Percentiles rank a stretch among this genome's conserved stretches.
These are phyloP conservation scores for Cottoperca gobio DNA, from an alignment of 2,797 vertebrate species.

Conservation along the genomic window DNA sequence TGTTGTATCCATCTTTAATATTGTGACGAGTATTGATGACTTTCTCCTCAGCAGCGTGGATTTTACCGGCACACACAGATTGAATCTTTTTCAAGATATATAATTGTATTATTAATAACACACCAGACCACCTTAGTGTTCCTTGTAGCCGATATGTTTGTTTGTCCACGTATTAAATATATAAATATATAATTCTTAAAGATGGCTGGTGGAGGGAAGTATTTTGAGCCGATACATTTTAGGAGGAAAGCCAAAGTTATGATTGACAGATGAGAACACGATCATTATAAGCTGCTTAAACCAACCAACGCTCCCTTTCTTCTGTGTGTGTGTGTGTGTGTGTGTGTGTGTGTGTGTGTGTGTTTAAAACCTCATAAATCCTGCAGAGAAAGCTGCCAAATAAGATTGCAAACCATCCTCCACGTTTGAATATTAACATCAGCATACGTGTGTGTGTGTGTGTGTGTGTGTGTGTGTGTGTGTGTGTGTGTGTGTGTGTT, in stretches of 20 bases:
- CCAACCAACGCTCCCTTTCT: background rate
- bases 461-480: too few relatives aligned
- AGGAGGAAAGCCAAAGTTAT: background rate
- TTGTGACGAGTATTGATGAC: background rate
- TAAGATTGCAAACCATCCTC: background rate
- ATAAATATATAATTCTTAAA: background rate
- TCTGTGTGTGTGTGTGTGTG: background rate
- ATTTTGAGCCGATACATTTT: background rate
- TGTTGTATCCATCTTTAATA: background rate
- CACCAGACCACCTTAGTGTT: too few relatives aligned
- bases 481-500: too few relatives aligned
- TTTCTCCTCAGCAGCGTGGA: too few relatives aligned
- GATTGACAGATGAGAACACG: constrained; percentile 11
- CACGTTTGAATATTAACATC: background rate
- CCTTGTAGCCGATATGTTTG: too few relatives aligned
- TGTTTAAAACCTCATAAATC: constrained; percentile 18
- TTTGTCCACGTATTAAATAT: background rate
- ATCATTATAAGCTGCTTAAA: constrained; percentile 35
- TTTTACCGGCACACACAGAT: too few relatives aligned
- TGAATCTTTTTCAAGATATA: too few relatives aligned
- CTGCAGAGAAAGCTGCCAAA: constrained; percentile 10
- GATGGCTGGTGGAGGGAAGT: background rate
- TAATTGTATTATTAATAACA: too few relatives aligned
- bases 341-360: constrained; percentile 6
- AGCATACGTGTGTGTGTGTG: too few relatives aligned